Conservation (phyloP, 2,888 invertebrate genomes). For the Yponomeuta cagnagella region DNA sequence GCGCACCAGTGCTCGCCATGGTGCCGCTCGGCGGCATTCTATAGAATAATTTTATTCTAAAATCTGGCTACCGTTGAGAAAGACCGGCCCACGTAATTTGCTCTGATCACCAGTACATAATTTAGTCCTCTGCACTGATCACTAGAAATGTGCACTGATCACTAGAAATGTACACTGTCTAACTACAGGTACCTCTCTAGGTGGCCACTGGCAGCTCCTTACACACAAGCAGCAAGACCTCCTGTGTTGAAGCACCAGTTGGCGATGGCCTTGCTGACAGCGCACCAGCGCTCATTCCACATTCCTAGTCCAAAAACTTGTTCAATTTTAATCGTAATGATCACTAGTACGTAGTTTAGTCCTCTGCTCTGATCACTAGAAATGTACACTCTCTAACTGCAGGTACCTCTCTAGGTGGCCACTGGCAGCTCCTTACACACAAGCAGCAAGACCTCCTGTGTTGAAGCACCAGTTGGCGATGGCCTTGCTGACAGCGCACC, state of each 20-base stretch:
- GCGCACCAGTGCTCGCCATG: neutral
- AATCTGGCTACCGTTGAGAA: too few relatives aligned
- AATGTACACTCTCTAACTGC: constrained; percentile 34
- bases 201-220: constrained; percentile 88
- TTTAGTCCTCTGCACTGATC: neutral
- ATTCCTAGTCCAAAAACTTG: too few relatives aligned
- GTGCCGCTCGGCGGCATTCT: too few relatives aligned
- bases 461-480: constrained; percentile 73
- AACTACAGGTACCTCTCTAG: neutral
- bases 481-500: neutral
- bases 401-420: constrained; percentile 69
- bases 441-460: constrained; percentile 88
- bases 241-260: constrained; percentile 83
- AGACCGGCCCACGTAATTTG: too few relatives aligned
- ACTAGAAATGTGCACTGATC: constrained; percentile 36
- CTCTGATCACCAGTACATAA: too few relatives aligned
- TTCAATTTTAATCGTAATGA: too few relatives aligned
- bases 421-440: constrained; percentile 89
- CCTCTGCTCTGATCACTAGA: neutral
- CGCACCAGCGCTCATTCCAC: neutral
- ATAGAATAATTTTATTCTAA: too few relatives aligned
- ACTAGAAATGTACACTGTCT: constrained; percentile 34
- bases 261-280: neutral
- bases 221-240: constrained; percentile 88
- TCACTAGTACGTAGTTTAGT: too few relatives aligned